A percentile compares a stretch with the other conserved stretches of the same genome.
phyloP scores from a whole-genome alignment of 2,113 vertebrate genomes.

The Heteronetta atricapilla region DNA sequence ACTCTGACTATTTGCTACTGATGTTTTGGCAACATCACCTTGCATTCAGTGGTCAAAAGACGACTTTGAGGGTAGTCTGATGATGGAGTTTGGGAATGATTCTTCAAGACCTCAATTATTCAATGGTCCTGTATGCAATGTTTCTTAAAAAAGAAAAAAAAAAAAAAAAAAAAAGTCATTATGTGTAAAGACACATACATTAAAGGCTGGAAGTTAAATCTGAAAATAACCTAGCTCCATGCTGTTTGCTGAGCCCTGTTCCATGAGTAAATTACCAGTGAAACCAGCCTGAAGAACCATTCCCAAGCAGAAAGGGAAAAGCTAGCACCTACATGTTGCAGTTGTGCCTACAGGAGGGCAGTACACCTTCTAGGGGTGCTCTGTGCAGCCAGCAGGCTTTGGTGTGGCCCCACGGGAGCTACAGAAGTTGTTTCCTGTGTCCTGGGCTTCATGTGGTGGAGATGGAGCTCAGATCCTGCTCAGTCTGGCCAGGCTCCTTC shows the following conservation, averaged over 20 bases:
- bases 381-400: neutral
- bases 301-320: neutral
- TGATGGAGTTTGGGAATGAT: neutral
- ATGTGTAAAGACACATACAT: too few relatives aligned
- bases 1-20: neutral
- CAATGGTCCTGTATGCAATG: neutral
- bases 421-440: accelerated
- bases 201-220: neutral
- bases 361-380: neutral
- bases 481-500: neutral
- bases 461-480: neutral
- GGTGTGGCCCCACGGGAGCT: accelerated
- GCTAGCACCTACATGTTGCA: neutral
- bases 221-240: neutral
- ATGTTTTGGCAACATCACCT: neutral
- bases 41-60: neutral
- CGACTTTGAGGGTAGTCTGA: neutral
- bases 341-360: neutral
- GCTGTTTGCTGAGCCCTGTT: neutral
- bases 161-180: too few relatives aligned
- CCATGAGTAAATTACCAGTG: neutral
- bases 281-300: neutral
- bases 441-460: neutral
- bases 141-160: neutral
- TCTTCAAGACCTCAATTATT: neutral